Evolutionary conservation across 2,888 invertebrate species (phyloP).

Genomic region (Druceiella hillmani): DNA sequence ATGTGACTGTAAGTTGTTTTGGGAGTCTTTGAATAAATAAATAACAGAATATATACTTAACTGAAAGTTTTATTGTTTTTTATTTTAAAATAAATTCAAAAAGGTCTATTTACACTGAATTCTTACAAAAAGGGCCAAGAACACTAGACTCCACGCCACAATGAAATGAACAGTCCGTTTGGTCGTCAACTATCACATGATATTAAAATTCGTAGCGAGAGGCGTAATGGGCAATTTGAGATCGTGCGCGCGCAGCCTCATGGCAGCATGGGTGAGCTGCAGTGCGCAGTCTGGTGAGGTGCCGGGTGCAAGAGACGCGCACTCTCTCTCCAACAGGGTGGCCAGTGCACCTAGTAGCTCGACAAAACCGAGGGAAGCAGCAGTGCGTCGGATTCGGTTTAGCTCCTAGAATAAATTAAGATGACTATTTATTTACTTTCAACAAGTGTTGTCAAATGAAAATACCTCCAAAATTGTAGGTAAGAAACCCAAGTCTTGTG

Average conservation of each 20-base stretch:
- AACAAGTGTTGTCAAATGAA: conserved; percentile 9
- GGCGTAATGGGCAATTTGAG: conserved; percentile 42
- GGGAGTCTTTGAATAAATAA: too few species aligned
- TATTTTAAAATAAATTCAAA: too few species aligned
- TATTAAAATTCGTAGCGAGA: conserved; percentile 32
- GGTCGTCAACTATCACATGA: too few species aligned
- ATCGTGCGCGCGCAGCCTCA: conserved; percentile 58
- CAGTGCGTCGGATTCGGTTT: conserved; percentile 84
- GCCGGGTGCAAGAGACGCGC: conserved; percentile 67
- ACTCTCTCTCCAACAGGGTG: conserved; percentile 83
- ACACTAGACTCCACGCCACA: too few species aligned
- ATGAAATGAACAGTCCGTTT: too few species aligned
- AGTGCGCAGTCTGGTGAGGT: conserved; percentile 83
- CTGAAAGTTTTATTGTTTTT: too few species aligned
- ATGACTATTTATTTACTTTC: conserved; percentile 8
- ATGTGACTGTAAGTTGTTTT: too few species aligned
- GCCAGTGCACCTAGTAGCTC: conserved; percentile 84
- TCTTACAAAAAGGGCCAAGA: too few species aligned
- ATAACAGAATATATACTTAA: too few species aligned
- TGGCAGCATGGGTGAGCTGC: conserved; percentile 85
- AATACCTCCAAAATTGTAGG: neutral
- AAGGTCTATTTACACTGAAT: too few species aligned
- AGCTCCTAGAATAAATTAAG: conserved; percentile 62
- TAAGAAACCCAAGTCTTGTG: conserved; percentile 5
- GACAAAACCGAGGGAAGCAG: conserved; percentile 85